These are phyloP conservation scores for Rhyacophila evoluta DNA, from an alignment of 2,888 invertebrate species.

Conservation along the genomic window DNA sequence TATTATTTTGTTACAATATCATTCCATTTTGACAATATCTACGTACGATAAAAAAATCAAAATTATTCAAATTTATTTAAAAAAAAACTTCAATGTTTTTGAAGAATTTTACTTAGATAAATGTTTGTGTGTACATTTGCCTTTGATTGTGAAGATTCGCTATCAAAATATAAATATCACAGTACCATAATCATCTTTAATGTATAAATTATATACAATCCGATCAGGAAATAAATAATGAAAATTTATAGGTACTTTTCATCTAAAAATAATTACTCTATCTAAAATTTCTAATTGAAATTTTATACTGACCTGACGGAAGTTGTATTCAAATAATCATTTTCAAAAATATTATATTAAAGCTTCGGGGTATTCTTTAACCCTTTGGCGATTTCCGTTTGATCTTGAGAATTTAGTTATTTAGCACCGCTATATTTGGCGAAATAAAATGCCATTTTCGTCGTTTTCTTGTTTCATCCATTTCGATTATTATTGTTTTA, in stretches of 20 bases:
- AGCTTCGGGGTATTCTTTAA: neutral
- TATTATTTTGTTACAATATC: constrained; percentile 41
- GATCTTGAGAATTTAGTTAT: neutral
- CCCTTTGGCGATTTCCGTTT: neutral
- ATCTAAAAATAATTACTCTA: neutral
- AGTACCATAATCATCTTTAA: neutral
- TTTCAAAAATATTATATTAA: neutral
- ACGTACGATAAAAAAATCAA: constrained; percentile 17
- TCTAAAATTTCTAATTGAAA: too few relatives aligned
- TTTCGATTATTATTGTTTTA: constrained; percentile 3
- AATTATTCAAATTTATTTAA: constrained; percentile 32
- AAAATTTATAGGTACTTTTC: constrained; percentile 2
- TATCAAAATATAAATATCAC: constrained; percentile 13
- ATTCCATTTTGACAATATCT: constrained; percentile 55
- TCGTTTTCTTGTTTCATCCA: neutral
- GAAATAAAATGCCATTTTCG: neutral
- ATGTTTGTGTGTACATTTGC: constrained; percentile 50
- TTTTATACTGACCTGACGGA: neutral
- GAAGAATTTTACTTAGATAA: constrained; percentile 43
- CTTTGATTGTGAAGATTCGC: constrained; percentile 46
- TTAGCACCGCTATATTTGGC: neutral
- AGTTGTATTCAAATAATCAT: neutral
- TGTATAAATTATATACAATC: neutral
- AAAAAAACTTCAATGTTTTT: constrained; percentile 45
- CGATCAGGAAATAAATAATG: neutral